Base-by-base conservation (phyloP, 1,140 invertebrate species). In the Manduca sexta region DNA sequence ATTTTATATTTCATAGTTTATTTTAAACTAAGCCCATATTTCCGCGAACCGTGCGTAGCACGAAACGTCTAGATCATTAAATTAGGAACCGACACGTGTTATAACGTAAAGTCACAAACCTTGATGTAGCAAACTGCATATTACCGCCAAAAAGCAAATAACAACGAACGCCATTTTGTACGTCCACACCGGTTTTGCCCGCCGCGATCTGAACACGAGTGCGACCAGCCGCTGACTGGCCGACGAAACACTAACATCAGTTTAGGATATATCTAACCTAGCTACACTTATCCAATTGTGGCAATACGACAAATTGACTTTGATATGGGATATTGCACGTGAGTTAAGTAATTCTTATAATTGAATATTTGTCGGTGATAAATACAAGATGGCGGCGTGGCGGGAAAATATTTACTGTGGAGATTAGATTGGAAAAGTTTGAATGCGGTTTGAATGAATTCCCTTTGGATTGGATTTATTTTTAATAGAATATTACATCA, bases 71-170 rank as follows among this genome's bases (percentile, higher is more conserved):
- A n/a, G n/a, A n/a, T n/a, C n/a, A n/a, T n/a, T n/a, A n/a, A n/a
- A n/a, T n/a, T n/a, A n/a, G n/a, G n/a, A n/a, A n/a, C n/a, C n/a
- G n/a, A n/a, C n/a, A n/a, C 21, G 21, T 8, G 21, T 26, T 8
- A 26, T 5, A 5, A 49, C n/a, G 21, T 49, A 43, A 56, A 37
- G 50, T 38, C 48, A 76, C 79, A 57, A 67, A 83, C 79, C 79
- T 83, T 80, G 68, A 34, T 80, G 76, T 15, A 83, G 64, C 46
- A 80, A 65, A 72, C 74, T 74, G 67, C 70, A 78, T 45, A 80
- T 46, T 49, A 73, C 74, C 65, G 72, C 74, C 52, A 82, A 63
- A 67, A 78, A 49, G 63, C 67, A 73, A 46, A 78, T 33, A 17
- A 59, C 33, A 38, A 49, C 50, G 10, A 61, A 12, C 41, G 70